Evolutionary conservation across 2,888 invertebrate species (phyloP).

Genomic region (Listrodromus nycthemerus): DNA sequence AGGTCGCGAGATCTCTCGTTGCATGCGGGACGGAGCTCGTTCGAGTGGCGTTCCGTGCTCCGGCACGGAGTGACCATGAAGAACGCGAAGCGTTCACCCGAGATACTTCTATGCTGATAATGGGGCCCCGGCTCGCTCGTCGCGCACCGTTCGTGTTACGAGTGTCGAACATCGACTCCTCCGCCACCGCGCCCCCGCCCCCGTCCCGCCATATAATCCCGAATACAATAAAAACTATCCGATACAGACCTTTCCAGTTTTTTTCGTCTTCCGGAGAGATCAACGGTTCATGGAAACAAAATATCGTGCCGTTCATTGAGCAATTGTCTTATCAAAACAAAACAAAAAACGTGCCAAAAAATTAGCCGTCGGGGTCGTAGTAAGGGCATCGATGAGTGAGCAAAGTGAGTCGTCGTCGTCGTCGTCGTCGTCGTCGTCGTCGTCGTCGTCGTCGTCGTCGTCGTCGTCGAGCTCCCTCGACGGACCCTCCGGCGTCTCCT

Average conservation of each 20-base stretch:
- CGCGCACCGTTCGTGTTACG: slow-evolving; percentile 42
- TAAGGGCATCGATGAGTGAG: background rate
- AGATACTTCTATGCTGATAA: slow-evolving; percentile 20
- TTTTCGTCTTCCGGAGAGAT: too few relatives aligned
- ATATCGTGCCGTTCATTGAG: too few relatives aligned
- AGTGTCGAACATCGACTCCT: slow-evolving; percentile 58
- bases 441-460: too few relatives aligned
- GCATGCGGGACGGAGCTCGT: slow-evolving; percentile 48
- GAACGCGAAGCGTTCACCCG: slow-evolving; percentile 59
- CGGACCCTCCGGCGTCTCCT: slow-evolving; percentile 29
- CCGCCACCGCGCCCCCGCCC: too few relatives aligned
- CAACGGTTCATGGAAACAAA: too few relatives aligned
- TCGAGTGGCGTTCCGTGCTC: slow-evolving; percentile 45
- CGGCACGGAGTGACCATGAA: slow-evolving; percentile 64
- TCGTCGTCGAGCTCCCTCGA: background rate
- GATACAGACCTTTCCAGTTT: slow-evolving; percentile 18
- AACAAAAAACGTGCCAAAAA: background rate
- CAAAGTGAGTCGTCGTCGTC: background rate
- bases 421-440: too few relatives aligned
- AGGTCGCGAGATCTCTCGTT: slow-evolving; percentile 66
- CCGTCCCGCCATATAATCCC: slow-evolving; percentile 4
- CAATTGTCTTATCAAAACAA: too few relatives aligned
- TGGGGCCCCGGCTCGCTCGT: slow-evolving; percentile 15
- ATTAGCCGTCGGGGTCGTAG: background rate
- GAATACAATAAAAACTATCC: background rate